phyloP scores from a whole-genome alignment of 2,797 vertebrate genomes.

The Monodelphis domestica region DNA sequence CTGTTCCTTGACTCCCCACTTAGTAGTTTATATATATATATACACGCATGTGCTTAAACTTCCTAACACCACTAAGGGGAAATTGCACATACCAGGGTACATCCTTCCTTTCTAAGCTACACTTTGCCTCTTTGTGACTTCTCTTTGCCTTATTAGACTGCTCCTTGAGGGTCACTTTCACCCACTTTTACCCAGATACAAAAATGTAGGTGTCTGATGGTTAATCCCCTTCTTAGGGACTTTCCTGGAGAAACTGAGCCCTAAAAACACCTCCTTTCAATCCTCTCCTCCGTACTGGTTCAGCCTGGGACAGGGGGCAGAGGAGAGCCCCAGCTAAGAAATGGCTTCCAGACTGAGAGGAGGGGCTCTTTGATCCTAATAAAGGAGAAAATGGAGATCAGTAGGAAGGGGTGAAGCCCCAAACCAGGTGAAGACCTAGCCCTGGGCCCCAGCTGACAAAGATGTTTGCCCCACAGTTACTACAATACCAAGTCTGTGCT shows the following conservation, averaged over 20 bases:
- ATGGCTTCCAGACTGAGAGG: background rate
- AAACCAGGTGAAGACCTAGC: fast-evolving
- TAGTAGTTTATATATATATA: background rate
- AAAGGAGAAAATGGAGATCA: background rate
- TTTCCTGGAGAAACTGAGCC: background rate
- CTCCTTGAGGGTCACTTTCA: background rate
- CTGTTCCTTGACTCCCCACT: background rate
- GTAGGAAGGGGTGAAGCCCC: background rate
- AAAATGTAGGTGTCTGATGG: background rate
- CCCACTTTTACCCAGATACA: background rate
- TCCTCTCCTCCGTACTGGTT: constrained; percentile 5
- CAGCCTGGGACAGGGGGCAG: background rate
- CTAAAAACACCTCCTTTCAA: background rate
- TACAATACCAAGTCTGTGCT: constrained; percentile 95
- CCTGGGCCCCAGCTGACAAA: background rate
- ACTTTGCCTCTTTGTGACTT: background rate
- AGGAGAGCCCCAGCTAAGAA: background rate
- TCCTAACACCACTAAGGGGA: background rate
- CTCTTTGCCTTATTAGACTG: background rate
- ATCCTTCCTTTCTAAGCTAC: background rate
- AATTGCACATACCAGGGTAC: background rate
- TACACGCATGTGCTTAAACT: background rate
- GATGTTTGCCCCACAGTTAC: constrained; percentile 84
- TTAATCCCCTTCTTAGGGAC: background rate
- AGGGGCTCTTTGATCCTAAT: background rate